A percentile compares a stretch with the other conserved stretches of the same genome.
phyloP scores from a whole-genome alignment of 1,140 invertebrate genomes.

The Drosophila chauvacae region DNA sequence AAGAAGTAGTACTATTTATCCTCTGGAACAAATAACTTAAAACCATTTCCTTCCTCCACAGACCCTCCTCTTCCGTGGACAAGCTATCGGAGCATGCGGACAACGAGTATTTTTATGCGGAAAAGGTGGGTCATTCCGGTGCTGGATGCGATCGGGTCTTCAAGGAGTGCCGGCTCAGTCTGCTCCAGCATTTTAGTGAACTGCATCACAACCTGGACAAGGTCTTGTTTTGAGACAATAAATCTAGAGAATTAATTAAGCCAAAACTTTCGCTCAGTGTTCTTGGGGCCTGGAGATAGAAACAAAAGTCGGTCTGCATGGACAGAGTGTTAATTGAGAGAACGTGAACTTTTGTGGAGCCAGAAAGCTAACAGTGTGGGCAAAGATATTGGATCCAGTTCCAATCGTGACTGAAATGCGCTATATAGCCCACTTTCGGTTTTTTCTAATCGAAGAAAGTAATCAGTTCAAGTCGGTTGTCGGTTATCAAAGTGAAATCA shows the following conservation, averaged over 20 bases:
- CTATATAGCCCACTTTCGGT: slow-evolving; percentile 62
- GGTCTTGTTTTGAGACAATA: slow-evolving; percentile 60
- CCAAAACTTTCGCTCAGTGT: slow-evolving; percentile 34
- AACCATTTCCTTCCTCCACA: slow-evolving; percentile 51
- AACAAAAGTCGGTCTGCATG: slow-evolving; percentile 18
- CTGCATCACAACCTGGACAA: slow-evolving; percentile 61
- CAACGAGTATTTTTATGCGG: slow-evolving; percentile 89
- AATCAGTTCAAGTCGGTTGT: slow-evolving; percentile 13
- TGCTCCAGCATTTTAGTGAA: slow-evolving; percentile 69
- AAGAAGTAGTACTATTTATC: neutral
- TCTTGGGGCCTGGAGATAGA: slow-evolving; percentile 7
- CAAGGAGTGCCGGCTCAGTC: slow-evolving; percentile 86
- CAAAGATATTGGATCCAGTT: slow-evolving; percentile 29
- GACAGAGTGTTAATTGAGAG: slow-evolving; percentile 62
- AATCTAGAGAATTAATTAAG: slow-evolving; percentile 32
- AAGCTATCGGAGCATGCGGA: slow-evolving; percentile 87
- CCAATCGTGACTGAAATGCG: slow-evolving; percentile 25
- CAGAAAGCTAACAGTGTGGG: slow-evolving; percentile 49
- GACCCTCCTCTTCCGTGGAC: slow-evolving; percentile 88
- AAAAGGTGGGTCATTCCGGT: slow-evolving; percentile 86
- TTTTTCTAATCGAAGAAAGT: slow-evolving; percentile 60
- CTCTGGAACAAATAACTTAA: neutral
- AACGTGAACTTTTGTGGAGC: slow-evolving; percentile 58
- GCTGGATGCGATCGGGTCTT: slow-evolving; percentile 87
- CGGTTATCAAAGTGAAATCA: slow-evolving; percentile 22